phyloP scores from a whole-genome alignment of 2,113 vertebrate genomes.

The Catharus fuscescens region DNA sequence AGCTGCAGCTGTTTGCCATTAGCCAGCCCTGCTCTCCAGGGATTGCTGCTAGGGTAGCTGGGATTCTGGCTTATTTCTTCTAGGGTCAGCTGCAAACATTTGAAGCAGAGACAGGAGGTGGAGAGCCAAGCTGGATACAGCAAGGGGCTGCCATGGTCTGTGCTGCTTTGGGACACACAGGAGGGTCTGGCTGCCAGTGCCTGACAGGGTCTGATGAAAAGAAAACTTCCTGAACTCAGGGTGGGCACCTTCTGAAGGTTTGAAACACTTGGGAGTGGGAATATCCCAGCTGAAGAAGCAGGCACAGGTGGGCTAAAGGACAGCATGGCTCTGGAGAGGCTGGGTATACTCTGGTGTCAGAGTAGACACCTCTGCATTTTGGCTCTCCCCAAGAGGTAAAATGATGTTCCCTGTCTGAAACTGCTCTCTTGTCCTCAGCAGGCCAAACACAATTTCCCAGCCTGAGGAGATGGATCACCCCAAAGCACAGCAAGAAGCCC shows the following conservation, averaged over 20 bases:
- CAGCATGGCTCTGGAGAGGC: background rate
- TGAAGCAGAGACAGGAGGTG: background rate
- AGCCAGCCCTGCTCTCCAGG: background rate
- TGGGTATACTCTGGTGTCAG: background rate
- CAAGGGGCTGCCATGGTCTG: background rate
- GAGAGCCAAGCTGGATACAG: fast-evolving
- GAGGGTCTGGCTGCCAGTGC: fast-evolving
- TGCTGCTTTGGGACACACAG: fast-evolving
- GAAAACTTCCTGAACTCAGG: background rate
- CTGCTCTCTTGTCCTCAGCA: background rate
- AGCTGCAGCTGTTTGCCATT: slow-evolving; percentile 45
- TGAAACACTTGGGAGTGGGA: background rate
- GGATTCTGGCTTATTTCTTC: background rate
- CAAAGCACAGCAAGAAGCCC: background rate
- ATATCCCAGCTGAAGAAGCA: background rate
- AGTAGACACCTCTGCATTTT: background rate
- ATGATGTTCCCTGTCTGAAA: background rate
- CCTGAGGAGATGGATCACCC: background rate
- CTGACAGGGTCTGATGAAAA: background rate
- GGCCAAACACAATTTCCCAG: background rate
- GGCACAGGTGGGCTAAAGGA: background rate
- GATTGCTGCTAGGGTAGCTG: slow-evolving; percentile 21
- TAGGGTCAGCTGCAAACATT: background rate
- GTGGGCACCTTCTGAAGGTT: background rate
- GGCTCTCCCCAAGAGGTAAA: background rate